Evolutionary conservation across 1,140 invertebrate species (phyloP).

Genomic region (Sinonovacula constricta): DNA sequence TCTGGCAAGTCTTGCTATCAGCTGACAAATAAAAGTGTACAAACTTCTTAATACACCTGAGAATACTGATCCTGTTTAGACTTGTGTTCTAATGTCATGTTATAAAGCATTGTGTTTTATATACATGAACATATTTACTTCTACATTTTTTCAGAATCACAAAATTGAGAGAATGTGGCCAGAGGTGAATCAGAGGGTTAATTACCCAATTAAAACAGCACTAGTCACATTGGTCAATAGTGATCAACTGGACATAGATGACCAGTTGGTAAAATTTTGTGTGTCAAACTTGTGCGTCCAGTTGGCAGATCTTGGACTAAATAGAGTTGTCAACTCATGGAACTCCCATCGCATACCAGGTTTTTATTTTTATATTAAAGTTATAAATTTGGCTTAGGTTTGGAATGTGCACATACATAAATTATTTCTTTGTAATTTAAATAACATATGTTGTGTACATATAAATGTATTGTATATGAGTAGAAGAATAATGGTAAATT

Average conservation of each 20-base stretch:
- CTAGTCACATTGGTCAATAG: conserved; percentile 3
- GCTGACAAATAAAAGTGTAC: too few relatives aligned
- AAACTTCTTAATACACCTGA: background rate
- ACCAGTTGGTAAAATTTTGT: conserved; percentile 4
- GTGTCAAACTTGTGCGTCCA: background rate
- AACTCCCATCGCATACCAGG: conserved; percentile 11
- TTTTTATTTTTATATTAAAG: background rate
- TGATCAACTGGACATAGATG: conserved; percentile 14
- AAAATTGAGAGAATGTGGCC: conserved; percentile 8
- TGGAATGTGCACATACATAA: background rate
- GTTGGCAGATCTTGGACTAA: background rate
- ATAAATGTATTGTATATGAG: background rate
- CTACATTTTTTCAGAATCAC: conserved; percentile 12
- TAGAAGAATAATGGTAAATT: background rate
- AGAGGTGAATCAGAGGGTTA: conserved; percentile 11
- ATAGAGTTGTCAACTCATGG: conserved; percentile 2
- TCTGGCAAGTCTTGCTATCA: too few relatives aligned
- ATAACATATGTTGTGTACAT: background rate
- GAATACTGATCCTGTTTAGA: background rate
- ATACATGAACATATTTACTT: too few relatives aligned
- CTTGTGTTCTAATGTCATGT: background rate
- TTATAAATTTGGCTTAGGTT: background rate
- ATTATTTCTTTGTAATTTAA: background rate
- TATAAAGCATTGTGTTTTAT: too few relatives aligned
- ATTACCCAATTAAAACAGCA: conserved; percentile 1